Base-by-base conservation (phyloP, 2,888 invertebrate genomes). In the Spilarctia lutea region DNA sequence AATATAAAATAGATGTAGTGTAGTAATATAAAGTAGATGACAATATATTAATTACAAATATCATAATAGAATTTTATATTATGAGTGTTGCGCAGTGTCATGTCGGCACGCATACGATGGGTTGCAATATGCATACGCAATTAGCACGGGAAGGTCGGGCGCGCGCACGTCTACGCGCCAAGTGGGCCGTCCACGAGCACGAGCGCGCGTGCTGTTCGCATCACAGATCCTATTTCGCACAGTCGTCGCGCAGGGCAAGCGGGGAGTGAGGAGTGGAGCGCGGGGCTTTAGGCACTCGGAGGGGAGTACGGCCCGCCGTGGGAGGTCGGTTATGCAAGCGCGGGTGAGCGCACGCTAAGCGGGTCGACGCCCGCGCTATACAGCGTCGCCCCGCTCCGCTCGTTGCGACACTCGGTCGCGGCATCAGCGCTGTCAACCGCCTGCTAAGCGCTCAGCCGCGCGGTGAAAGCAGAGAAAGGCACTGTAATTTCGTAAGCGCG, bases 331-430 rank as follows among this genome's bases (percentile, higher is more conserved):
- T 94, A 95, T 94, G 95, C 95, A 95, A 95, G 93, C 93, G 91
- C 92, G 93, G 95, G 97, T 97, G 96, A 97, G 96, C 96, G 97
- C 96, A 96, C 96, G 96, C 93, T 96, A 97, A 96, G 96, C 96
- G 94, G 97, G 97, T 97, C 97, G 97, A 94, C 96, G 97, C 94
- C 96, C 96, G 96, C 95, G 94, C 88, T 87, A 85, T 87, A 86
- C 87, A 84, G 80, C 84, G 86, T 86, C 85, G 88, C 91, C 87
- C 87, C 88, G 89, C 89, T 88, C 87, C 83, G 89, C 88, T 87
- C 85, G 87, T 92, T 93, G 94, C 94, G 91, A 93, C 94, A 92
- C 90, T 89, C 87, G 87, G 86, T 84, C 83, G 84, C 84, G 87
- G 86, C 88, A 81, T 77, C 80, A 72, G 80, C 81, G 77, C 74